phyloP scores from a whole-genome alignment of 2,113 vertebrate species.

The Azemiops feae region DNA sequence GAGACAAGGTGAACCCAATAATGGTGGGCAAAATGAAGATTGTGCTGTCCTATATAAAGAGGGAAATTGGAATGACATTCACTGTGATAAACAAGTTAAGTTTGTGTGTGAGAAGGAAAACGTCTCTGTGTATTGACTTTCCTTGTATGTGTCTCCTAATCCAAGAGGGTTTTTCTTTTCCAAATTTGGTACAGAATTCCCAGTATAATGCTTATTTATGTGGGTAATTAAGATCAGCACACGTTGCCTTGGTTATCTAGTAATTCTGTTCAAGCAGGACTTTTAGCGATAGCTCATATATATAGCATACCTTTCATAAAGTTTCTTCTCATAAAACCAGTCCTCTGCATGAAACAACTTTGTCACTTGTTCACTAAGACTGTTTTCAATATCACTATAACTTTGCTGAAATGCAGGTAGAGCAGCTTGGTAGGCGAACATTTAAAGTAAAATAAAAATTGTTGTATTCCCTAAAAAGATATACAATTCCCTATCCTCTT shows the following conservation, averaged over 20 bases:
- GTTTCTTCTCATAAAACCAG: neutral
- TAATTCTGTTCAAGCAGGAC: neutral
- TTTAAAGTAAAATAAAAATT: neutral
- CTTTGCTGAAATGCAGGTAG: neutral
- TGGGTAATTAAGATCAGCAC: neutral
- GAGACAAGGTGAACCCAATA: neutral
- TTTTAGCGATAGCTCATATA: neutral
- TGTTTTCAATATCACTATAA: neutral
- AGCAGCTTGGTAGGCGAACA: neutral
- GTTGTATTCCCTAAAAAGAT: neutral
- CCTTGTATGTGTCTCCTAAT: neutral
- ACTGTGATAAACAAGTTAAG: neutral
- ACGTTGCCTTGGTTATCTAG: neutral
- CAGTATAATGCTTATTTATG: neutral
- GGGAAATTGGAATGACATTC: slow-evolving; percentile 3
- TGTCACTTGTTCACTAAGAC: neutral
- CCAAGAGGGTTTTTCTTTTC: neutral
- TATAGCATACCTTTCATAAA: neutral
- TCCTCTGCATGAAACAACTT: neutral
- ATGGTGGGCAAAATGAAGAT: neutral
- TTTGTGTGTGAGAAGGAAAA: neutral
- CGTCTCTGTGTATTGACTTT: neutral
- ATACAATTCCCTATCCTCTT: neutral
- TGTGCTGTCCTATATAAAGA: neutral
- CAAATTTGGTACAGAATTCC: neutral